Conservation (phyloP, 2,888 invertebrate species). For the Cerceris ruficornis region DNA sequence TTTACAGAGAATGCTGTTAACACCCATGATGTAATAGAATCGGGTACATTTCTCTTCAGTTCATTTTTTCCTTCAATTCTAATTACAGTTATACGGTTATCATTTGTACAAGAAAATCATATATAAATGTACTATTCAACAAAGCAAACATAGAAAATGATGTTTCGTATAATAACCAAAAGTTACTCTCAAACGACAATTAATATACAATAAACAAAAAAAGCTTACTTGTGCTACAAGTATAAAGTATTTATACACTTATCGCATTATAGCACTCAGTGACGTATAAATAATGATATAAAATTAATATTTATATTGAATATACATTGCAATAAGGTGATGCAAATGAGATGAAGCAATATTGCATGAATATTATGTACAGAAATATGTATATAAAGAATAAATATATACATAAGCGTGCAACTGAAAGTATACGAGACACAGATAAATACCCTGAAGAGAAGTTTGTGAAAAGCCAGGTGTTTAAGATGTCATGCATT, state of each 20-base stretch:
- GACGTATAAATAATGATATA: too few relatives aligned
- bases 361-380: slow-evolving; percentile 46
- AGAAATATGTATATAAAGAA: slow-evolving; percentile 33
- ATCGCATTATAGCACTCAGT: neutral
- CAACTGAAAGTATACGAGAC: slow-evolving; percentile 62
- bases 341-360: slow-evolving; percentile 59
- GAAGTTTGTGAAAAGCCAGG: slow-evolving; percentile 93
- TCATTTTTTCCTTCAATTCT: slow-evolving; percentile 85
- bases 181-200: too few relatives aligned
- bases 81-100: slow-evolving; percentile 12
- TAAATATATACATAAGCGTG: slow-evolving; percentile 35
- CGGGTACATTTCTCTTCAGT: slow-evolving; percentile 87
- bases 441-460: slow-evolving; percentile 87
- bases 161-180: neutral
- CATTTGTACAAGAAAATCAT: neutral
- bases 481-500: slow-evolving; percentile 86
- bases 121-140: too few relatives aligned
- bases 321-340: too few relatives aligned
- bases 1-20: slow-evolving; percentile 92
- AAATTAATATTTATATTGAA: too few relatives aligned
- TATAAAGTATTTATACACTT: slow-evolving; percentile 27
- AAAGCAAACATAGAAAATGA: too few relatives aligned
- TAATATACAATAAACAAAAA: too few relatives aligned
- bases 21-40: slow-evolving; percentile 92
- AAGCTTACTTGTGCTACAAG: too few relatives aligned